Evolutionary conservation across 2,888 invertebrate genomes (phyloP), one percentile per base, ranked within the genome.

Genomic region (Dynastes tityus): DNA sequence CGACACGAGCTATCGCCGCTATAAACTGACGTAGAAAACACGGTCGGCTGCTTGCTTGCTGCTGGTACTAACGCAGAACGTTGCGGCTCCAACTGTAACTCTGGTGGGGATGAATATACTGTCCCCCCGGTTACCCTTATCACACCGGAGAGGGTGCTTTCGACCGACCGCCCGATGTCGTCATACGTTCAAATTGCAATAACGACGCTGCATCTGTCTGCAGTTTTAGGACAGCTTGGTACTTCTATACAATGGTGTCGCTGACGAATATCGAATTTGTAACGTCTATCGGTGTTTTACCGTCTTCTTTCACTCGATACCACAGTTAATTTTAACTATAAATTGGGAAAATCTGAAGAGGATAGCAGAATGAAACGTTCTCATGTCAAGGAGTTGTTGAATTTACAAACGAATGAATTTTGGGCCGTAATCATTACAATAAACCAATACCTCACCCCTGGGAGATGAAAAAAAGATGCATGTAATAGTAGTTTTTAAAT

Each of bases 11-110:
- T 74, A 74, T 74, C 73, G 61, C 73, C 73, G 73, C 40, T 61
- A 74, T 74, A 74, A 61, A 74, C 73, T 74, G 73, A 61, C 73
- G 73, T 74, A 61, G 61, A 27, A 61, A 74, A 74, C 73, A 74
- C 73, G 73, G 61, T 45, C 55, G 45, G 55, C 49, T 74, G 73
- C 55, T 55, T 55, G 22, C 55, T 55, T 55, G 22, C 55, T 22
- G 55, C 61, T 45, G 73, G 61, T 74, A 45, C 61, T 61, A 45
- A 61, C 61, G 61, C 22, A 45, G 61, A 61, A 74, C 61, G 61
- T 61, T 74, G 61, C 45, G 61, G 73, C 45, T 45, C 49, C 58
- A 49, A 74, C 73, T 63, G 9, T 45, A 40, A 6, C 40, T n/a
- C 37, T 74, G 73, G 73, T 74, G 73, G 73, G 73, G 73, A 74